Evolutionary conservation across 2,888 invertebrate species (phyloP).

Genomic region (Arrhopalites spinosus): DNA sequence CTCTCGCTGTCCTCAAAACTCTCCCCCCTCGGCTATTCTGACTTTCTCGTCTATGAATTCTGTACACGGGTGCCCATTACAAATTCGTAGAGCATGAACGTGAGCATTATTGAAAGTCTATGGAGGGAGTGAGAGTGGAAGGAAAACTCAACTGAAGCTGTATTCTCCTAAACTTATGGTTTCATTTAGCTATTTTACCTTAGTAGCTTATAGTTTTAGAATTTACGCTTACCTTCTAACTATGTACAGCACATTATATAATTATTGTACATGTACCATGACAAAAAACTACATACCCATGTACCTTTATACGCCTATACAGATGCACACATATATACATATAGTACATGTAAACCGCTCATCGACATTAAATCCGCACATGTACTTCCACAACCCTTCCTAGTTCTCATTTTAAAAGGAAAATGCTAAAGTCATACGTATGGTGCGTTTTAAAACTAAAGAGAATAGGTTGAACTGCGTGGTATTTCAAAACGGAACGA

Average conservation of each 20-base stretch:
- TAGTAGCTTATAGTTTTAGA: not conserved
- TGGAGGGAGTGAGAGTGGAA: conserved; percentile 26
- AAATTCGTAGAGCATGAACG: conserved; percentile 28
- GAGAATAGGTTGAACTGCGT: too few relatives aligned
- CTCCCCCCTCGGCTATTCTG: not conserved
- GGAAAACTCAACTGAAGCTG: not conserved
- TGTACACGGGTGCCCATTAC: conserved; percentile 24
- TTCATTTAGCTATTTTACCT: conserved; percentile 26
- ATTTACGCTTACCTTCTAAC: not conserved
- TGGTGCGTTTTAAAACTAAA: too few relatives aligned
- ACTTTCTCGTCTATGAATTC: conserved; percentile 27
- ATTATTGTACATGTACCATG: not conserved
- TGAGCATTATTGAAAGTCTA: conserved; percentile 33
- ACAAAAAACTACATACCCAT: not conserved
- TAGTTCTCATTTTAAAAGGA: not conserved
- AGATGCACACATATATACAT: too few relatives aligned
- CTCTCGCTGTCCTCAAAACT: not conserved
- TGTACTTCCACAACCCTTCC: not conserved
- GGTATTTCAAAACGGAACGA: too few relatives aligned
- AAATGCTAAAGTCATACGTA: too few relatives aligned
- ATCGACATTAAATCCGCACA: conserved; percentile 32
- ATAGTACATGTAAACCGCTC: conserved; percentile 10
- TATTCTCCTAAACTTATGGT: conserved; percentile 16
- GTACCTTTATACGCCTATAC: too few relatives aligned
- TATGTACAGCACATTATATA: not conserved